A percentile compares a stretch with the other conserved stretches of the same genome.
These are phyloP conservation scores for Enoplosus armatus DNA, from an alignment of 2,797 vertebrate genomes.

Conservation along the genomic window DNA sequence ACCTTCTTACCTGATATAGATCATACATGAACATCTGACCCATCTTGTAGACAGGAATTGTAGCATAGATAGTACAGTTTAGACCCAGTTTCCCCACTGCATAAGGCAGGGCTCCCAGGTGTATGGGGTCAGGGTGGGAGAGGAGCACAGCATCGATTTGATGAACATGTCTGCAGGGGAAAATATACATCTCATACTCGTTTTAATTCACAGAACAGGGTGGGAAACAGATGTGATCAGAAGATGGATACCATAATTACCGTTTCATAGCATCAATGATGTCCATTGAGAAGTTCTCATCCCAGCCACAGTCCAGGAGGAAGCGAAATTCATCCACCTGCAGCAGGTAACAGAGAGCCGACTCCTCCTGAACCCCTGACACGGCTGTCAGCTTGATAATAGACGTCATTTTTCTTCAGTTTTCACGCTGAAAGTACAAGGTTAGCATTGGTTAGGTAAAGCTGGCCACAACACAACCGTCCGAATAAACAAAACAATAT, in stretches of 20 bases:
- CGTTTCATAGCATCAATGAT: conserved; percentile 97
- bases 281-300: conserved; percentile 98
- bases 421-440: conserved; percentile 57
- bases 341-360: conserved; percentile 96
- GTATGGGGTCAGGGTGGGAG: conserved; percentile 96
- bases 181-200: conserved; percentile 11
- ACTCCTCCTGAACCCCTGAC: conserved; percentile 97
- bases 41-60: conserved; percentile 99
- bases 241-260: conserved; percentile 69
- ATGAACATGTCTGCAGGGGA: conserved; percentile 90
- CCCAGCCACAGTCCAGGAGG: conserved; percentile 98
- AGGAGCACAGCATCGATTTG: conserved; percentile 97
- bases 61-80: conserved; percentile 98
- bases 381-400: conserved; percentile 99
- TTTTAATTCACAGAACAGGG: background rate
- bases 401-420: conserved; percentile 91
- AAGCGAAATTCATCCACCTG: conserved; percentile 99
- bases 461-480: too few species aligned
- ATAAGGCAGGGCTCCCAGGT: conserved; percentile 95
- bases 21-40: conserved; percentile 99
- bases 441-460: too few species aligned
- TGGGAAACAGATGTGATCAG: background rate
- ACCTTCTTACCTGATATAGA: conserved; percentile 92
- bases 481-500: background rate
- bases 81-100: conserved; percentile 97